These are phyloP conservation scores for Melipona quadrifasciata DNA, from an alignment of 1,140 invertebrate genomes.

Conservation along the genomic window DNA sequence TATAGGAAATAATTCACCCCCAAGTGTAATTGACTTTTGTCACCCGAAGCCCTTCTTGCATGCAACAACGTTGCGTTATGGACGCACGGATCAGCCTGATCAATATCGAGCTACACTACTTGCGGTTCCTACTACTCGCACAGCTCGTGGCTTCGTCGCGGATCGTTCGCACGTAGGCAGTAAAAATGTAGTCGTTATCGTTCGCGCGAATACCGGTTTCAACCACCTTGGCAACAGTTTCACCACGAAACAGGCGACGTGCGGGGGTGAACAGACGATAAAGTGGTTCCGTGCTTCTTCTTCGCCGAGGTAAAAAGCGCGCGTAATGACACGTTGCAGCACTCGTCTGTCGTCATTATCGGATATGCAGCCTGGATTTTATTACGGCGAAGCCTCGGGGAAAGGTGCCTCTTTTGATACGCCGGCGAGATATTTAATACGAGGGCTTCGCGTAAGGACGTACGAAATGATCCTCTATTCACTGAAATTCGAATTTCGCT, in stretches of 20 bases:
- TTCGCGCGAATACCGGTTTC: not conserved
- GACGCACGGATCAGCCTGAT: not conserved
- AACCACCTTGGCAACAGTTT: not conserved
- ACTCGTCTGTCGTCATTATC: conserved; percentile 1
- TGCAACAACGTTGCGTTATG: too few species aligned
- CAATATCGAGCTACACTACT: conserved; percentile 7
- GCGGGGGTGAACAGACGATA: conserved; percentile 21
- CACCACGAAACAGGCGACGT: not conserved
- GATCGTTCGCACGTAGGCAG: not conserved
- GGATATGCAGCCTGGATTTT: not conserved
- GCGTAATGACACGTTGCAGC: conserved; percentile 10
- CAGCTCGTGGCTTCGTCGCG: not conserved
- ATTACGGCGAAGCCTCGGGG: not conserved
- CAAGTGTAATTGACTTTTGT: too few species aligned
- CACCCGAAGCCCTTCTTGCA: too few species aligned
- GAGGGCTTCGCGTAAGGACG: too few species aligned
- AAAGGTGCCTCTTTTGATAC: not conserved
- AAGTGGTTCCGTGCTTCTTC: conserved; percentile 30
- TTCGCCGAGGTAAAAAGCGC: conserved; percentile 10
- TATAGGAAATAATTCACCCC: too few species aligned
- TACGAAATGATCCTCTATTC: too few species aligned
- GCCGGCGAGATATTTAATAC: not conserved
- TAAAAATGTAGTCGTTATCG: not conserved
- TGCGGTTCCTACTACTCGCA: not conserved
- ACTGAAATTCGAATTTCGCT: too few species aligned